These are phyloP conservation scores for Drosophila heteroneura DNA, from an alignment of 2,888 invertebrate species.

Conservation along the genomic window DNA sequence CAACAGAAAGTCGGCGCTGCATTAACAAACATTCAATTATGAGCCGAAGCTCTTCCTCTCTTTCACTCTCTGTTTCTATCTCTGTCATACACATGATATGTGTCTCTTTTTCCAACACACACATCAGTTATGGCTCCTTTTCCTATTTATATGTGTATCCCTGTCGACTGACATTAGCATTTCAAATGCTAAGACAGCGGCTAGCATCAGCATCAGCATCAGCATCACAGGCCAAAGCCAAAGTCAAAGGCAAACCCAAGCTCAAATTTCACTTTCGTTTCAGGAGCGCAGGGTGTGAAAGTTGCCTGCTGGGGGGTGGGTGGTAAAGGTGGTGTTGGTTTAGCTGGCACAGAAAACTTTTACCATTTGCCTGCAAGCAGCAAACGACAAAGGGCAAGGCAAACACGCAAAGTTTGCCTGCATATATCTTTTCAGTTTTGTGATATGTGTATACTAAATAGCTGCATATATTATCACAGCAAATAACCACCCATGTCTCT, in stretches of 20 bases:
- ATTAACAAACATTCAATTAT: slow-evolving; percentile 73
- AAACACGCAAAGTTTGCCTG: slow-evolving; percentile 67
- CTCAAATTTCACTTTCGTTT: slow-evolving; percentile 19
- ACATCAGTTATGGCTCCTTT: background rate
- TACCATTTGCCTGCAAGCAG: slow-evolving; percentile 72
- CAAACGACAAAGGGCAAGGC: slow-evolving; percentile 66
- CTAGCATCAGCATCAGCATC: slow-evolving; percentile 14
- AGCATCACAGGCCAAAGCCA: slow-evolving; percentile 16
- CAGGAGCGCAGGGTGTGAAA: background rate
- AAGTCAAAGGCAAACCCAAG: slow-evolving; percentile 7
- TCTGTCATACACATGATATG: background rate
- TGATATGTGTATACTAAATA: slow-evolving; percentile 64
- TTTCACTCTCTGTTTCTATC: background rate
- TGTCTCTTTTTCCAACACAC: background rate
- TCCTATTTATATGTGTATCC: slow-evolving; percentile 16
- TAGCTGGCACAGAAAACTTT: slow-evolving; percentile 59
- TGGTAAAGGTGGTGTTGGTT: background rate
- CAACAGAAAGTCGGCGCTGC: slow-evolving; percentile 55
- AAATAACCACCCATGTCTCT: slow-evolving; percentile 4
- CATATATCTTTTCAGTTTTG: slow-evolving; percentile 61
- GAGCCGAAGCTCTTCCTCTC: slow-evolving; percentile 27
- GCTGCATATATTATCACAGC: slow-evolving; percentile 68
- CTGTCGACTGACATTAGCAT: slow-evolving; percentile 64
- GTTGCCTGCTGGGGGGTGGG: slow-evolving; percentile 2
- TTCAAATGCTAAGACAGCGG: slow-evolving; percentile 57